Conservation (phyloP, 2,113 vertebrate species). For the Chitala chitala region DNA sequence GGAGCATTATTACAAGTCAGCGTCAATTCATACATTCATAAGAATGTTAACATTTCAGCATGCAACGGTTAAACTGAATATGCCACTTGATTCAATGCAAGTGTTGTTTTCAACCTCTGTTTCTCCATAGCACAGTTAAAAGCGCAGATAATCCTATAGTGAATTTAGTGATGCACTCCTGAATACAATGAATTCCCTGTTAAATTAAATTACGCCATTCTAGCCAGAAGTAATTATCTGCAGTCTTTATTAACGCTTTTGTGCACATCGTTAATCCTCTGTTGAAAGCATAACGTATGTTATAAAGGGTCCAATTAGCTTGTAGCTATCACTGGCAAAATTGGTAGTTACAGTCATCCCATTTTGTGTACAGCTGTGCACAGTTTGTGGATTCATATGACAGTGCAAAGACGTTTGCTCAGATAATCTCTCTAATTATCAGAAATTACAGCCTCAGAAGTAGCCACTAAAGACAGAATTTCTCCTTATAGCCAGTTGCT, state of each 20-base stretch:
- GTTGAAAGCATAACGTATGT: constrained; percentile 41
- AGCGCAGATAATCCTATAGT: constrained; percentile 60
- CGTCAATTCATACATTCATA: too few species aligned
- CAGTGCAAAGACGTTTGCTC: not conserved
- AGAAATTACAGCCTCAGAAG: not conserved
- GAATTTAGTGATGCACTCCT: constrained; percentile 60
- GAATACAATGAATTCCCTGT: constrained; percentile 49
- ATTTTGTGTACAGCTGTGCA: not conserved
- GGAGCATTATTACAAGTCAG: too few species aligned
- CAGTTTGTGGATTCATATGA: not conserved
- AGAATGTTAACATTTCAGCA: constrained; percentile 11
- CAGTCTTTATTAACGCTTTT: constrained; percentile 53
- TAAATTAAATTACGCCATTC: constrained; percentile 54
- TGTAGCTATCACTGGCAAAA: constrained; percentile 19
- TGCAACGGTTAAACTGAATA: constrained; percentile 31
- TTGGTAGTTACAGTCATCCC: not conserved
- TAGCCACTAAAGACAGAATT: not conserved
- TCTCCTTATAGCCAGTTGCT: not conserved
- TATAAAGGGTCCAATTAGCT: constrained; percentile 45
- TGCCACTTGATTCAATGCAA: constrained; percentile 43
- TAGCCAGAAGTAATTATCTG: constrained; percentile 58
- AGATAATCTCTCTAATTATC: not conserved
- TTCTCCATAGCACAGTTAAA: constrained; percentile 45
- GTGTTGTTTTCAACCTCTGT: constrained; percentile 23
- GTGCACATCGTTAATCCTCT: constrained; percentile 52